Percentiles rank a stretch among this genome's conserved stretches.
phyloP scores from a whole-genome alignment of 2,113 vertebrate species.

The Tragulus kanchil region DNA sequence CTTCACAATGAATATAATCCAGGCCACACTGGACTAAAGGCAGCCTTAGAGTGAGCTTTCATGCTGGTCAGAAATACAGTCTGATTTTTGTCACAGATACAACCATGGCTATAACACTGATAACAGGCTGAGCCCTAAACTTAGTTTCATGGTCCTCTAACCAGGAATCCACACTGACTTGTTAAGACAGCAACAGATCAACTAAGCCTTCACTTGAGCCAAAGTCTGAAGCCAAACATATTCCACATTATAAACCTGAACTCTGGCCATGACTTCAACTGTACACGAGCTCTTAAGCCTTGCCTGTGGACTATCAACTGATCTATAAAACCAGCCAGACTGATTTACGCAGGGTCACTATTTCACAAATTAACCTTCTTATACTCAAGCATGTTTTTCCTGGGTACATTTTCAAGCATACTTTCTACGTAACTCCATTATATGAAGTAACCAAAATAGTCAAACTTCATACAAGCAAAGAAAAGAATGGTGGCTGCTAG shows the following conservation, averaged over 20 bases:
- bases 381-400: background rate
- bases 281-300: background rate
- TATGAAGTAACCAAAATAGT: background rate
- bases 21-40: background rate
- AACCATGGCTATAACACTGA: background rate
- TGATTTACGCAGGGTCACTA: background rate
- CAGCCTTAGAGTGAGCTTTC: background rate
- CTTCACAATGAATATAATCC: background rate
- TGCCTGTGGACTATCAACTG: background rate
- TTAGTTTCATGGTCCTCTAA: background rate
- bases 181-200: background rate
- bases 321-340: constrained; percentile 1
- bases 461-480: background rate
- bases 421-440: background rate
- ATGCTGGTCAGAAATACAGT: background rate
- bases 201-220: background rate
- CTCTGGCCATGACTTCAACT: background rate
- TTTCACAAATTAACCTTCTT: constrained; percentile 44
- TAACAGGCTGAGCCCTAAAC: background rate
- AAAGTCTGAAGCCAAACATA: constrained; percentile 22
- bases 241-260: constrained; percentile 20
- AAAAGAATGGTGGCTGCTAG: background rate
- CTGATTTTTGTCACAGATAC: background rate
- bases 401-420: constrained; percentile 20
- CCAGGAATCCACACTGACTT: background rate